A percentile compares a stretch with the other conserved stretches of the same genome.
These are phyloP conservation scores for Aurelia aurita complex sp. Pacific DNA, from an alignment of 30 jellyfish, hydroid and myxozoan genomes.

Conservation along the genomic window DNA sequence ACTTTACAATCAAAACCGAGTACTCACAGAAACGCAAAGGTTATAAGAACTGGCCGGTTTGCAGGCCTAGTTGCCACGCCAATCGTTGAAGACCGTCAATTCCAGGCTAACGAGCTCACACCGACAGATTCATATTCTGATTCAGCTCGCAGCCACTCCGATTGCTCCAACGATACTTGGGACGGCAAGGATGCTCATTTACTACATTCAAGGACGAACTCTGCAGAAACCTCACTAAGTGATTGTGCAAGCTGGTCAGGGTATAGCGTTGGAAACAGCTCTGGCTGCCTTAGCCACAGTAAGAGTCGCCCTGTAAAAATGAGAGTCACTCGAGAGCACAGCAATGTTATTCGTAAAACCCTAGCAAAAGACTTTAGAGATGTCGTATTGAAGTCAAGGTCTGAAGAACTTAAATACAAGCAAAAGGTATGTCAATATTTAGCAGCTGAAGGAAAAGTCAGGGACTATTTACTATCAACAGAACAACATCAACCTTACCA, in stretches of 20 bases:
- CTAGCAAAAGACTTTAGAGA: constrained; percentile 62
- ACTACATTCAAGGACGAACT: constrained; percentile 58
- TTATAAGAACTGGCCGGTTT: constrained; percentile 20
- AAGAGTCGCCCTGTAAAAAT: not conserved
- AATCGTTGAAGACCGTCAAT: constrained; percentile 13
- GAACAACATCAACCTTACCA: constrained; percentile 41
- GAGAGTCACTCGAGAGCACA: constrained; percentile 22
- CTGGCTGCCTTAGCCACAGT: constrained; percentile 1
- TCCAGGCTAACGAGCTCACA: not conserved
- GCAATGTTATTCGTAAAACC: constrained; percentile 48
- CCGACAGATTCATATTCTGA: constrained; percentile 38
- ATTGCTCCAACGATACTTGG: constrained; percentile 70
- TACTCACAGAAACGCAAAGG: not conserved
- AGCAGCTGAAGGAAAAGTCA: constrained; percentile 58
- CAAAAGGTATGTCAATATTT: constrained; percentile 43
- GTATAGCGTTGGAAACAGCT: constrained; percentile 31
- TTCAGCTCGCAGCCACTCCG: constrained; percentile 58
- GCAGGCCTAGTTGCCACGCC: constrained; percentile 51
- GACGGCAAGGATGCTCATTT: constrained; percentile 50
- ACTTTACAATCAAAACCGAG: not conserved
- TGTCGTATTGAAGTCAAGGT: constrained; percentile 39
- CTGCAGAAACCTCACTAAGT: constrained; percentile 57
- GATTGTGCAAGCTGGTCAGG: constrained; percentile 73
- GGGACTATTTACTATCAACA: constrained; percentile 55
- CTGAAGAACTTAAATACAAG: constrained; percentile 55